Evolutionary conservation across 2,888 invertebrate species (phyloP).

Genomic region (Neocrepidodera transversa): DNA sequence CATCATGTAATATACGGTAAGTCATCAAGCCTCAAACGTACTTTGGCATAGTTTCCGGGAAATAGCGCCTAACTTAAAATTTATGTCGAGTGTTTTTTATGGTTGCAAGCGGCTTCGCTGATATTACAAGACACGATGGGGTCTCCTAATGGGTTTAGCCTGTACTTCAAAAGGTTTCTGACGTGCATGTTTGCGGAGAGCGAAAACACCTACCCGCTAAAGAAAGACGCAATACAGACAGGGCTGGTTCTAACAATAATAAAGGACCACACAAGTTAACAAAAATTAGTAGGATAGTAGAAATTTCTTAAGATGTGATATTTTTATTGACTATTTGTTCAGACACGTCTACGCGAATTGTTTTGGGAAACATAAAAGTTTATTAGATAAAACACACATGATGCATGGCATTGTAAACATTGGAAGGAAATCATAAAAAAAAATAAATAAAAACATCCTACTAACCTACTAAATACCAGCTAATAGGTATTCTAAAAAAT

Average conservation of each 20-base stretch:
- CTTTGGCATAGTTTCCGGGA: slow-evolving; percentile 51
- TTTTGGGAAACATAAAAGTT: no score
- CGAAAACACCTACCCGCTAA: slow-evolving; percentile 29
- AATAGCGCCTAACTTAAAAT: slow-evolving; percentile 50
- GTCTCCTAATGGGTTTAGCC: slow-evolving; percentile 56
- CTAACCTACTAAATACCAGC: no score
- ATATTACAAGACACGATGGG: slow-evolving; percentile 55
- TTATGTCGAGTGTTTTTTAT: slow-evolving; percentile 56
- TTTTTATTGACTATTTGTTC: no score
- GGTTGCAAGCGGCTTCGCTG: slow-evolving; percentile 53
- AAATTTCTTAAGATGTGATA: no score
- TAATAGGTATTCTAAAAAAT: no score
- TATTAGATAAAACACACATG: no score
- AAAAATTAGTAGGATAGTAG: no score
- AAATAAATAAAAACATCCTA: no score
- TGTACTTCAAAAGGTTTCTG: slow-evolving; percentile 54
- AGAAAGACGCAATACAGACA: slow-evolving; percentile 22
- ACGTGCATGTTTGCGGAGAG: slow-evolving; percentile 47
- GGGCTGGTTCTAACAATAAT: slow-evolving; percentile 9
- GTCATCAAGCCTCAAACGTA: neutral
- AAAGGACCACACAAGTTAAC: no score
- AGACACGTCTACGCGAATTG: no score
- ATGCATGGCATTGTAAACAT: no score
- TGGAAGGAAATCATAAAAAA: no score
- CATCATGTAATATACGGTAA: neutral